Conservation (phyloP, 2,113 vertebrate species). For the Vimba vimba region DNA sequence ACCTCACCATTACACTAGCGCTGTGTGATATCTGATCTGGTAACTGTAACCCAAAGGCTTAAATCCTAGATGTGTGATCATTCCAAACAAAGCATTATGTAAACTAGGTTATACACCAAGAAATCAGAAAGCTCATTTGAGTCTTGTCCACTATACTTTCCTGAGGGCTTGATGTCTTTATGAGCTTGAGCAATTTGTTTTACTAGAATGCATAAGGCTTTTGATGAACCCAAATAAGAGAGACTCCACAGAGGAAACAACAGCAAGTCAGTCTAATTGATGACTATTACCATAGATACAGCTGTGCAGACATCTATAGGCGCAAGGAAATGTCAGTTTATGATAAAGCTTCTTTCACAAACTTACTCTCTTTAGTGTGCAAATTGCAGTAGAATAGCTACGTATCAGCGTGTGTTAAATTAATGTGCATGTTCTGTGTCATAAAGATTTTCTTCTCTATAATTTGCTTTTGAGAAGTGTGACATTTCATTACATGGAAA, state of each 20-base stretch:
- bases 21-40: neutral
- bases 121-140: conserved; percentile 11
- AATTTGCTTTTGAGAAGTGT: conserved; percentile 34
- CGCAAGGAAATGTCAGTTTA: neutral
- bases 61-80: neutral
- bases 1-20: neutral
- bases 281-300: neutral
- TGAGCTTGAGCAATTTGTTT: conserved; percentile 11
- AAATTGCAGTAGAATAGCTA: conserved; percentile 9
- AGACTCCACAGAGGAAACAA: neutral
- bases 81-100: neutral
- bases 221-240: conserved; percentile 15
- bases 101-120: neutral
- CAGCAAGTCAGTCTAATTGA: conserved; percentile 7
- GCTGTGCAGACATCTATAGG: neutral
- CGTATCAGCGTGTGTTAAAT: conserved; percentile 24
- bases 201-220: neutral
- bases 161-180: conserved; percentile 11
- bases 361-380: neutral
- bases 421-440: conserved; percentile 32
- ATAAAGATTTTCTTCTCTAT: conserved; percentile 37
- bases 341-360: neutral
- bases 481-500: conserved; percentile 35
- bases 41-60: neutral
- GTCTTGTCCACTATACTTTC: neutral